These are phyloP conservation scores for Brachionus angularis DNA, from an alignment of 1,140 invertebrate genomes.

Conservation along the genomic window DNA sequence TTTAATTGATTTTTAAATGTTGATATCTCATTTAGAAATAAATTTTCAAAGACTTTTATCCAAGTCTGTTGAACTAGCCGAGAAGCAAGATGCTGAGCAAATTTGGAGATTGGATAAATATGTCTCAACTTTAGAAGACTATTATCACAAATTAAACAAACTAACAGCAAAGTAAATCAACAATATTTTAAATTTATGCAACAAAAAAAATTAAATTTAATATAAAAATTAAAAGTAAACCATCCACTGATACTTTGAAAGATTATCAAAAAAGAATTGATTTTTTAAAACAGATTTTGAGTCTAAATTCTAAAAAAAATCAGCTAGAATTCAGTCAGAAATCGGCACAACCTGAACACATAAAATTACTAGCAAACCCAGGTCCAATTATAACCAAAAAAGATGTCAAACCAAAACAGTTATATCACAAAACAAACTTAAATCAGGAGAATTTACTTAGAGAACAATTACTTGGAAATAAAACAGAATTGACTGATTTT, in stretches of 20 bases:
- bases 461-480: constrained; percentile 24
- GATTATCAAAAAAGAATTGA: constrained; percentile 23
- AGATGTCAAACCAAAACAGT: constrained; percentile 37
- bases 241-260: constrained; percentile 31
- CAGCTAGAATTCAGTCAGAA: too few species aligned
- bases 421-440: constrained; percentile 22
- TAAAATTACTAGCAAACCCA: constrained; percentile 25
- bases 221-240: background rate
- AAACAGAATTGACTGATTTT: background rate
- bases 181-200: background rate
- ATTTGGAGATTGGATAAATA: constrained; percentile 33
- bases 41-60: constrained; percentile 31
- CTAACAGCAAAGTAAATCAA: constrained; percentile 32
- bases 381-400: constrained; percentile 18
- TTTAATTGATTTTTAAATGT: too few species aligned
- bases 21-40: constrained; percentile 41
- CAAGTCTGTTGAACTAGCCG: constrained; percentile 16
- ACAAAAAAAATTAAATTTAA: background rate
- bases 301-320: constrained; percentile 15
- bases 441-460: constrained; percentile 7
- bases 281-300: too few species aligned
- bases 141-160: background rate
- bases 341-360: too few species aligned
- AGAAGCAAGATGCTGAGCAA: background rate
- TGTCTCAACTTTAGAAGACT: constrained; percentile 11